Conservation (phyloP, 35 echinoderm and acorn worm species). For the Holothuria glaberrima region DNA sequence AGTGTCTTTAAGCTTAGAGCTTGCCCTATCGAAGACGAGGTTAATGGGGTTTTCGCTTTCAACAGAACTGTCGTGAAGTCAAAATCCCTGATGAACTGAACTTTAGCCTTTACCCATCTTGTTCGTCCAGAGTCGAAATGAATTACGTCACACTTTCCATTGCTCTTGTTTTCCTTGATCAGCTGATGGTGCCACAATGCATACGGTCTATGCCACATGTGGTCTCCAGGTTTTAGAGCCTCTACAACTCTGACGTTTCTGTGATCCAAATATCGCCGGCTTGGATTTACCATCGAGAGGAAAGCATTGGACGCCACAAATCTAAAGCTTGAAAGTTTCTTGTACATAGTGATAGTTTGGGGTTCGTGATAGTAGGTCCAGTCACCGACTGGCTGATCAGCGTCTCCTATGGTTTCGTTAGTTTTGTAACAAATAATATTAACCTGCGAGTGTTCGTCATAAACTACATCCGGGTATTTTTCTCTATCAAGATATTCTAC, state of each 20-base stretch:
- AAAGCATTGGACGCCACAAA: neutral
- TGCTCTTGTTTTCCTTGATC: conserved; percentile 2
- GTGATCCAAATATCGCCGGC: neutral
- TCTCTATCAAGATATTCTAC: too few relatives aligned
- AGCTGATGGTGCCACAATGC: conserved; percentile 26
- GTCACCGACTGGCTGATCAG: too few relatives aligned
- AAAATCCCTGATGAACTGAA: neutral
- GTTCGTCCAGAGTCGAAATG: neutral
- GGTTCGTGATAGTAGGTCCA: neutral
- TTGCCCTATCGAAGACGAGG: conserved; percentile 28
- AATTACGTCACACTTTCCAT: conserved; percentile 38
- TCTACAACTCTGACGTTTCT: neutral
- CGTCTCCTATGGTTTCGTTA: too few relatives aligned
- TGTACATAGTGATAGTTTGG: neutral
- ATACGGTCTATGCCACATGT: conserved; percentile 18
- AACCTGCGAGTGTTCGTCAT: too few relatives aligned
- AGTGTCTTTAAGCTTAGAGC: neutral
- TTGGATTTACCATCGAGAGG: conserved; percentile 22
- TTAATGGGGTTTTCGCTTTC: conserved; percentile 6
- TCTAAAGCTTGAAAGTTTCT: neutral
- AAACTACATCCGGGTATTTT: too few relatives aligned
- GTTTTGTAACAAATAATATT: too few relatives aligned
- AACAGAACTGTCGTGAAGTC: conserved; percentile 29
- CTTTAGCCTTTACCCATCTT: neutral
- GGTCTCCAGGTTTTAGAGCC: neutral